phyloP scores from a whole-genome alignment of 2,797 vertebrate species.

The Parotocinclus haroldoi region DNA sequence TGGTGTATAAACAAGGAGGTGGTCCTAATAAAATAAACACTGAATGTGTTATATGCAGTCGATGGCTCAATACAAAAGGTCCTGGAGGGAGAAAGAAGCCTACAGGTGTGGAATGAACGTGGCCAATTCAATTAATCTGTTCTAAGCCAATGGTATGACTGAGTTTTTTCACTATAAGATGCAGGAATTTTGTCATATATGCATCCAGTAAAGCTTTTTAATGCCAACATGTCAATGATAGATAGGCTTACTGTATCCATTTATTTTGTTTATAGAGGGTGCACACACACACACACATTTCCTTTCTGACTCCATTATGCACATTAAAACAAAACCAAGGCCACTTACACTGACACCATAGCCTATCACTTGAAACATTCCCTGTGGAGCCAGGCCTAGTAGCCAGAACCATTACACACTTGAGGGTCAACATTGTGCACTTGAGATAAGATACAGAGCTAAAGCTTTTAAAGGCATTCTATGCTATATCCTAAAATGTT shows the following conservation, averaged over 20 bases:
- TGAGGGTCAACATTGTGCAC: slow-evolving; percentile 54
- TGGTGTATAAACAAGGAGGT: no score
- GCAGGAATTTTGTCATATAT: no score
- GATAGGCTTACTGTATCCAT: neutral
- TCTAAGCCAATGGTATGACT: no score
- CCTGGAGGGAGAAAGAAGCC: no score
- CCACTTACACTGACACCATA: slow-evolving; percentile 42
- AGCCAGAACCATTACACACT: slow-evolving; percentile 59
- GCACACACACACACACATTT: slow-evolving; percentile 9
- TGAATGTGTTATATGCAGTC: no score
- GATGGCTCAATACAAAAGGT: no score
- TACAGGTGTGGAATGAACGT: no score
- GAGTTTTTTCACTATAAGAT: no score
- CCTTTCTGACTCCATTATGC: slow-evolving; percentile 39
- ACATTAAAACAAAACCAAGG: slow-evolving; percentile 47
- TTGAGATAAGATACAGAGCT: slow-evolving; percentile 52
- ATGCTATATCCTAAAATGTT: slow-evolving; percentile 5
- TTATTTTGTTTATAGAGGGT: neutral
- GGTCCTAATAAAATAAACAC: no score
- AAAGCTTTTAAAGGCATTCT: slow-evolving; percentile 30
- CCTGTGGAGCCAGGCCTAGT: slow-evolving; percentile 53
- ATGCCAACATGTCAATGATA: no score
- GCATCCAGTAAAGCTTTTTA: no score
- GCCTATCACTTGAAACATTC: slow-evolving; percentile 54
- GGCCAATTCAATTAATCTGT: no score